Conservation (phyloP, 2,888 invertebrate species). For the Trichopoda pennipes region DNA sequence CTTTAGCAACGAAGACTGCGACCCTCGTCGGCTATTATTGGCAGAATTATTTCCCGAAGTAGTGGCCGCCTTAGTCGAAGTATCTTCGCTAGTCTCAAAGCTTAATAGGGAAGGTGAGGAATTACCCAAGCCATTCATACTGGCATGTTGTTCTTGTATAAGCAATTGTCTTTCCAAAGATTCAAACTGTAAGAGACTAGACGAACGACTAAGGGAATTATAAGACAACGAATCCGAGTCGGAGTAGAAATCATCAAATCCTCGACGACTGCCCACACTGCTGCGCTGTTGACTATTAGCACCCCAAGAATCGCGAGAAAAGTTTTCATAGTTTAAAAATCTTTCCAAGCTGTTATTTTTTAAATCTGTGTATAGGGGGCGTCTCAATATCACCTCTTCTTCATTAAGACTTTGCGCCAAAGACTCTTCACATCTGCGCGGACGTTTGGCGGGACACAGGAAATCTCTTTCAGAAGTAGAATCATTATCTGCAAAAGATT, state of each 20-base stretch:
- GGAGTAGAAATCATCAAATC: constrained; percentile 80
- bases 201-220: constrained; percentile 88
- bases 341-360: constrained; percentile 76
- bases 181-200: constrained; percentile 92
- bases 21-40: constrained; percentile 75
- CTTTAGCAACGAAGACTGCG: constrained; percentile 76
- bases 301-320: constrained; percentile 74
- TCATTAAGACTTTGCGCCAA: constrained; percentile 47
- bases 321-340: constrained; percentile 74
- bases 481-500: constrained; percentile 77
- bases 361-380: constrained; percentile 69
- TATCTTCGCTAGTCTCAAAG: constrained; percentile 73
- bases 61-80: constrained; percentile 27
- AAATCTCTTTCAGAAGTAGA: constrained; percentile 86
- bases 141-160: constrained; percentile 80
- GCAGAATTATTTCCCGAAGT: constrained; percentile 73
- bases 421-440: constrained; percentile 83
- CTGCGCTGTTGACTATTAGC: constrained; percentile 73
- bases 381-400: constrained; percentile 56
- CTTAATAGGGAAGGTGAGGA: constrained; percentile 80
- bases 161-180: constrained; percentile 88
- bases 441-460: constrained; percentile 88
- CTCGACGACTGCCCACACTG: constrained; percentile 75
- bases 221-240: constrained; percentile 81
- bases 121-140: constrained; percentile 78